These are phyloP conservation scores for Halcyon senegalensis DNA, from an alignment of 2,113 vertebrate species.

Conservation along the genomic window DNA sequence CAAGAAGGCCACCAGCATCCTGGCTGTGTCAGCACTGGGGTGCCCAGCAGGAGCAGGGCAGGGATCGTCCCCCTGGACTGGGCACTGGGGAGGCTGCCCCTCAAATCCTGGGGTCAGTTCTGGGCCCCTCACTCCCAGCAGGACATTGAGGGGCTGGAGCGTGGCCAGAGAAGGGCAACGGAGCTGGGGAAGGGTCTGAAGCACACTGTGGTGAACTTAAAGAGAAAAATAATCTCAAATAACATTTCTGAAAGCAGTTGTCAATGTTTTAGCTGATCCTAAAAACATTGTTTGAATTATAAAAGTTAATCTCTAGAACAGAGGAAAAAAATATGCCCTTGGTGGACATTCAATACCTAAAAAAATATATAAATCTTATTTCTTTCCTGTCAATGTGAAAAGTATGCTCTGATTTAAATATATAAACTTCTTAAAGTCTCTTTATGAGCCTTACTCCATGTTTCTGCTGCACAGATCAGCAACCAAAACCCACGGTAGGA, in stretches of 20 bases:
- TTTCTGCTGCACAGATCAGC: background rate
- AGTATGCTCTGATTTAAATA: background rate
- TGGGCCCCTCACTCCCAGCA: too few relatives aligned
- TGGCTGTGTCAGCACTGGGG: too few relatives aligned
- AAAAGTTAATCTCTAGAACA: accelerated
- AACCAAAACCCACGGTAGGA: background rate
- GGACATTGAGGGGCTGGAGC: too few relatives aligned
- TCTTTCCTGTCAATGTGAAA: accelerated
- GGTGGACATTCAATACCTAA: background rate
- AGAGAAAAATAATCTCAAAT: background rate
- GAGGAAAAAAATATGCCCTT: background rate
- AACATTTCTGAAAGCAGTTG: background rate
- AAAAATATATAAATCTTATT: background rate
- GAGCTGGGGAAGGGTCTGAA: too few relatives aligned
- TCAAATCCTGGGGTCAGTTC: too few relatives aligned
- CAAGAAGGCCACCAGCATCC: too few relatives aligned
- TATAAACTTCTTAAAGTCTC: background rate
- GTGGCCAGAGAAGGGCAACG: too few relatives aligned
- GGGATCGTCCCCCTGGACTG: too few relatives aligned
- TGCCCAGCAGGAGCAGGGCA: too few relatives aligned
- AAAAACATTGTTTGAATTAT: background rate
- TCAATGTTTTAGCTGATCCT: background rate
- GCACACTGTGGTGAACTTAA: background rate
- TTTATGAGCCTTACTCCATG: background rate
- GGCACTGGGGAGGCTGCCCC: too few relatives aligned